Evolutionary conservation across 1,140 invertebrate genomes (phyloP), one percentile per base, ranked within the genome.

Genomic region (Atta colombica): DNA sequence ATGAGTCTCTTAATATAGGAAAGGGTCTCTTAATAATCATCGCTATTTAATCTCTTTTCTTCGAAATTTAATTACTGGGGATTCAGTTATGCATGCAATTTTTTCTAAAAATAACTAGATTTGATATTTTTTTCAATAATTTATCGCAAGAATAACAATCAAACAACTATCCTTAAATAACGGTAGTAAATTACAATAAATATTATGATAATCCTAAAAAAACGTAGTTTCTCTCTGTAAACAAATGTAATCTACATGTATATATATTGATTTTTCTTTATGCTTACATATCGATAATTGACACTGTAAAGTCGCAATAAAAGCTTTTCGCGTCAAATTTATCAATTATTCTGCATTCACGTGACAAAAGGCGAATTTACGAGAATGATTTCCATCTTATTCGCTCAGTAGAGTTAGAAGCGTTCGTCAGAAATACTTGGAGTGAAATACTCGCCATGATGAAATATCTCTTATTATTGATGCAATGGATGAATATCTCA

Each of bases 321-420:
- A 35, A 35, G 31, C 31, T 35, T 35, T 35, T 35, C 31, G 31
- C 31, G 6, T 35, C 66, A 51, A 51, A 87, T 39, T 53, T 78
- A 72, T 89, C 88, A 77, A 85, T 87, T 77, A 71, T 6, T 49
- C n/a, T 55, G 61, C 66, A 49, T 88, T 81, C 21, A 65, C 18
- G 10, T 18, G 58, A 68, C 16, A 18, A 68, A 28, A 65, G 35
- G 21, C 12, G 2, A 63, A 45, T 49, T 85, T 45, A 87, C 6
- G 4, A 14, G 21, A 71, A 71, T 1, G 21, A 60, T 60, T 51
- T 35, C 31, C 31, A 35, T 74, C 31, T 69, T 53, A 28, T 21
- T 81, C 28, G 35, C 31, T 28, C 72, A 69, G 35, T 60, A 35
- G 51, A 31, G 25, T 91, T 49, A 35, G 31, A 35, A 35, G 6